Conservation (phyloP, 2,888 invertebrate genomes). For the Drosophila anceps region DNA sequence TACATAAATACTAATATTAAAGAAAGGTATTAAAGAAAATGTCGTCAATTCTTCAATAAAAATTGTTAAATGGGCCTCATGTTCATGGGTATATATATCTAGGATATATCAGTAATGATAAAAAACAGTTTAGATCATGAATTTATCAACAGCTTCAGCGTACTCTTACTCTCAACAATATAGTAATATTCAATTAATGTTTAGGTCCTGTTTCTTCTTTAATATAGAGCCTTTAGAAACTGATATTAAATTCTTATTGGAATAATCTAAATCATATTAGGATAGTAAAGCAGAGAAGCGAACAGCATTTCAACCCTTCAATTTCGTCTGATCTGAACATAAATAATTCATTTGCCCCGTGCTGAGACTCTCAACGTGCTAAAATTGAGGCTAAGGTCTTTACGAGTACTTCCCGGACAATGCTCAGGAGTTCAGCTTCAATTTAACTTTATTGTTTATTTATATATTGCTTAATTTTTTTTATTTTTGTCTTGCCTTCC, state of each 20-base stretch:
- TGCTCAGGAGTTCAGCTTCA: slow-evolving; percentile 11
- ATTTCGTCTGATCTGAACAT: background rate
- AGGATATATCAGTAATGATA: too few relatives aligned
- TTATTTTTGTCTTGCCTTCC: slow-evolving; percentile 16
- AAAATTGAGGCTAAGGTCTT: slow-evolving; percentile 18
- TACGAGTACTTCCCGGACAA: slow-evolving; percentile 22
- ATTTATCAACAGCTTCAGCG: too few relatives aligned
- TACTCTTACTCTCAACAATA: too few relatives aligned
- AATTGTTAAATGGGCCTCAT: too few relatives aligned
- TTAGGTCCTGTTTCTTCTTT: too few relatives aligned
- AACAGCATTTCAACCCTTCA: slow-evolving; percentile 6
- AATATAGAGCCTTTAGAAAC: too few relatives aligned
- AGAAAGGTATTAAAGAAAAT: too few relatives aligned
- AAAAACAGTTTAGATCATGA: too few relatives aligned
- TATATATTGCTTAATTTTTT: slow-evolving; percentile 42
- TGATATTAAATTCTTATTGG: background rate
- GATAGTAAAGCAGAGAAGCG: background rate
- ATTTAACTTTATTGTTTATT: slow-evolving; percentile 73
- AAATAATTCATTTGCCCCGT: slow-evolving; percentile 14
- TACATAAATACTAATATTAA: too few relatives aligned
- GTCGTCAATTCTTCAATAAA: too few relatives aligned
- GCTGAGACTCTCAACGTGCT: slow-evolving; percentile 19
- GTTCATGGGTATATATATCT: too few relatives aligned
- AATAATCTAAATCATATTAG: background rate
- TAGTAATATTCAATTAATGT: too few relatives aligned